Evolutionary conservation across 1,140 invertebrate species (phyloP), one percentile per base, ranked within the genome.

Genomic region (Heliothis subflexa): DNA sequence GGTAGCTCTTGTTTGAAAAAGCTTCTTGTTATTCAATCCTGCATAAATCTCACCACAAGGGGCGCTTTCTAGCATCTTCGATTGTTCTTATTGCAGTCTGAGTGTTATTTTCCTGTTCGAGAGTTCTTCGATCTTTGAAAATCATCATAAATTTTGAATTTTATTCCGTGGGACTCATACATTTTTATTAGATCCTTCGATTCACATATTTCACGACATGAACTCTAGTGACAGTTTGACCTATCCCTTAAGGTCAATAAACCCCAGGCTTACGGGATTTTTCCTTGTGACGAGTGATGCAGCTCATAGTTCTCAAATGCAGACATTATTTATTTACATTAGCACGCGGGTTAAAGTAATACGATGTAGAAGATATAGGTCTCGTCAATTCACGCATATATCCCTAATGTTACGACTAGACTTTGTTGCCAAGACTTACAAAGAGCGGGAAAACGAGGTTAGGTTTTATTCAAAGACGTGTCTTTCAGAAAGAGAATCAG

Each of bases 101-200:
- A 16, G 40, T 62, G 74, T 77, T 40, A 74, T 66, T 70, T 55
- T 78, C 59, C 70, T 78, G 49, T 33, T 59, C 16, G 3, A 54
- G 66, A 25, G 57, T 76, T 79, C 49, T 52, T 72, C 57, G 68
- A 66, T 79, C 66, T 59, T 73, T 5, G 47, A 72, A 72, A 72
- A 55, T 62, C 77, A 70, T 79, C 68, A 79, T 79, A 45, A 57
- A 52, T 45, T 49, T 81, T 79, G 55, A 79, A 83, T 79, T 78
- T 77, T 64, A 61, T 80, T 74, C 71, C 18, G n/a, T 49, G 61
- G 73, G 10, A 74, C 77, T 78, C 72, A 83, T 83, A 81, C 66
- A 84, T 84, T 79, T 84, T 72, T 79, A 84, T 76, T 50, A 79
- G 78, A 84, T 80, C 72, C 78, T 78, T 79, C 68, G 78, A 54